Evolutionary conservation across 2,888 invertebrate species (phyloP), one percentile per base, ranked within the genome.

Genomic region (Drosophila meridionalis): DNA sequence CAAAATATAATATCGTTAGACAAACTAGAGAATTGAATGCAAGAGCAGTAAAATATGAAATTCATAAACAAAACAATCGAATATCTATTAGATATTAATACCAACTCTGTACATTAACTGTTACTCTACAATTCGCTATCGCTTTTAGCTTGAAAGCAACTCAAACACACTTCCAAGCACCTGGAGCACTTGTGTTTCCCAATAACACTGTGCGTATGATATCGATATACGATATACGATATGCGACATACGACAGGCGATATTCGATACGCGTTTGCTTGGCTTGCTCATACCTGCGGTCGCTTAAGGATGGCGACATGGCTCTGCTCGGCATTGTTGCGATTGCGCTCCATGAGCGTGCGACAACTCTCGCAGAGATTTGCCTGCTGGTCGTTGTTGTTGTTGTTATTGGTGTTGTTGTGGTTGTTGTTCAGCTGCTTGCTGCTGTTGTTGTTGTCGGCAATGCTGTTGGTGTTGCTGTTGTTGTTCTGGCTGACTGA

Each of bases 281-380:
- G 28, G n/a, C 34, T 48, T 71, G n/a, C 34, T 48, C 70, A 56
- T 78, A 78, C 78, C 82, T 80, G 80, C 58, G 81, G 81, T 72
- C 78, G 78, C 9, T 83, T 65, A 57, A 82, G 50, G 36, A 79
- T 82, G 55, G 74, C 82, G 26, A 63, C 47, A 55, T 76, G 87
- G 65, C 89, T 87, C 69, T 83, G 85, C 65, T 89, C 90, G 45
- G 80, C 77, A 82, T 93, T 92, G 76, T 88, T 92, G 65, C 84
- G 89, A 86, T 93, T 93, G 67, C 86, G 82, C 67, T 91, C 89
- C 64, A 91, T 80, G 68, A 92, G 90, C 76, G 83, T 88, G 42
- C 87, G 89, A 70, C 92, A 92, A 61, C 87, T 91, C 71, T 92
- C 88, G 68, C 93, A 93, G 75, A 92, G 79, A 80, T 89, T 86